Evolutionary conservation across 2,113 vertebrate genomes (phyloP).

Genomic region (Indicator maculatus): DNA sequence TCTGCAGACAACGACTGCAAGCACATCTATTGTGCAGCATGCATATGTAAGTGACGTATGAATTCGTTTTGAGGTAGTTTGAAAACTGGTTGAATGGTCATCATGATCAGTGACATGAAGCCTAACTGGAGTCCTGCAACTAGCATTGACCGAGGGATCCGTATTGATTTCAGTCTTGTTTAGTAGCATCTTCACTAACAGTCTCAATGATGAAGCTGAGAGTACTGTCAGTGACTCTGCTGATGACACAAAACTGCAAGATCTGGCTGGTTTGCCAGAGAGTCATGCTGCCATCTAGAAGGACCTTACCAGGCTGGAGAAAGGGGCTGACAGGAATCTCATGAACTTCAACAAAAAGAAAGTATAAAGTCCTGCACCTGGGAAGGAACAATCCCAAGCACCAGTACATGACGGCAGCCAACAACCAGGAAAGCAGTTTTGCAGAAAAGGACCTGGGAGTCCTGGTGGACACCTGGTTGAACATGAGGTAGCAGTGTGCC

Average conservation of each 20-base stretch:
- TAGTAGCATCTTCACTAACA: neutral
- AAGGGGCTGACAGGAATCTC: neutral
- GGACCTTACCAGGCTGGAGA: neutral
- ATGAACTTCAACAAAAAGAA: neutral
- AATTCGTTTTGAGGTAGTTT: neutral
- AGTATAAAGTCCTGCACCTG: neutral
- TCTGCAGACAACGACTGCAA: neutral
- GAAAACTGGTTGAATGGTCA: neutral
- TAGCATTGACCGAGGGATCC: neutral
- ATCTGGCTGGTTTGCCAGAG: neutral
- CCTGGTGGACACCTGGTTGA: neutral
- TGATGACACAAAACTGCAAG: neutral
- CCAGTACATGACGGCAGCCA: neutral
- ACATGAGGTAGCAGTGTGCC: neutral
- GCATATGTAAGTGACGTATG: neutral
- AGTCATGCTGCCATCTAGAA: neutral
- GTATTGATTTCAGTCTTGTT: neutral
- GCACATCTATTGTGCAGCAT: fast-evolving
- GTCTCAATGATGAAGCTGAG: neutral
- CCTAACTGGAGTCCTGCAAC: neutral
- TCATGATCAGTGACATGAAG: neutral
- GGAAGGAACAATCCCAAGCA: neutral
- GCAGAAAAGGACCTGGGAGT: neutral
- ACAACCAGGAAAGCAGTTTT: neutral
- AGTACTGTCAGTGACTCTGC: neutral